Evolutionary conservation across 2,888 invertebrate genomes (phyloP).

Genomic region (Dioctria linearis): DNA sequence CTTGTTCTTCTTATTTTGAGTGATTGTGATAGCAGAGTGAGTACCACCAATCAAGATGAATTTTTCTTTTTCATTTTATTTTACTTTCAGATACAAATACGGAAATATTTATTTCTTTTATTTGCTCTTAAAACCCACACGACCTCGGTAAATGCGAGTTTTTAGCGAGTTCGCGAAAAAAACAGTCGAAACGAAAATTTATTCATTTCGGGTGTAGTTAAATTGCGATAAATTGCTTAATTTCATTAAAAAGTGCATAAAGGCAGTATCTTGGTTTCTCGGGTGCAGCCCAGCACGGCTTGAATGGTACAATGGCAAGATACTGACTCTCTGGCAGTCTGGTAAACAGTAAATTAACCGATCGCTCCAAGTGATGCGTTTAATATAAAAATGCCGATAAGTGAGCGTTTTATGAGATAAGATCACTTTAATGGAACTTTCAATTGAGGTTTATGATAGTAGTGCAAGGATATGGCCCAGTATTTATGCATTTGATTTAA

Average conservation of each 20-base stretch:
- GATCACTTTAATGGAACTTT: conserved; percentile 32
- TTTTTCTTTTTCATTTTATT: background rate
- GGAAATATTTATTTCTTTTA: background rate
- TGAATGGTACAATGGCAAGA: conserved; percentile 35
- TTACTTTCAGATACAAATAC: background rate
- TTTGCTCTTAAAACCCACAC: conserved; percentile 33
- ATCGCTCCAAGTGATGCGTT: conserved; percentile 47
- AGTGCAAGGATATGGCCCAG: conserved; percentile 1
- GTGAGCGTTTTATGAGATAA: conserved; percentile 49
- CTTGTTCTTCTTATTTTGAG: conserved; percentile 8
- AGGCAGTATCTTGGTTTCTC: conserved; percentile 20
- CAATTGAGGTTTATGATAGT: conserved; percentile 23
- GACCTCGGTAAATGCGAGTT: conserved; percentile 12
- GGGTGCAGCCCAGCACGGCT: conserved; percentile 13
- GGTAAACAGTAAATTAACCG: conserved; percentile 47
- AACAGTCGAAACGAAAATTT: conserved; percentile 63
- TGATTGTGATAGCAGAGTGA: conserved; percentile 14
- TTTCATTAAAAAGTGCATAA: conserved; percentile 64
- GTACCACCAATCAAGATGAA: conserved; percentile 27
- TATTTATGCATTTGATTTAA: conserved; percentile 16
- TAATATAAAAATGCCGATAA: conserved; percentile 48
- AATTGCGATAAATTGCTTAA: conserved; percentile 70
- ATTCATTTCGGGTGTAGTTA: conserved; percentile 70
- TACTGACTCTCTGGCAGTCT: conserved; percentile 16
- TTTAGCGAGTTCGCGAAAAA: conserved; percentile 11